Evolutionary conservation across 1,140 invertebrate species (phyloP).

Genomic region (Sarcophaga peregrina): DNA sequence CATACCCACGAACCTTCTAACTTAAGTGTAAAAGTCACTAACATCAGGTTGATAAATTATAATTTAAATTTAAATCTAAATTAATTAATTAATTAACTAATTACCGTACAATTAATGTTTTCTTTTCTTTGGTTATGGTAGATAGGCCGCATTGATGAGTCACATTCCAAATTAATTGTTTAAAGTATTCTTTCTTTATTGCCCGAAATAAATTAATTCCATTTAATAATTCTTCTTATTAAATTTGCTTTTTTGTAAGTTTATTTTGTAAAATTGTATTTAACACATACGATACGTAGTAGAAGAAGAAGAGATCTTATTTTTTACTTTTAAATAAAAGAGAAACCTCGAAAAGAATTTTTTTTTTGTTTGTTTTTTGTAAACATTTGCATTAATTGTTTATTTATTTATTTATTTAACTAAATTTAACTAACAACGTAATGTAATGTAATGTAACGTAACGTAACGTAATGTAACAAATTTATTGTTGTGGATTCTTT

Average conservation of each 20-base stretch:
- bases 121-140: conserved; percentile 25
- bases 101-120: background rate
- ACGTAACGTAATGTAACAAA: background rate
- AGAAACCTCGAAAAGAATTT: conserved; percentile 23
- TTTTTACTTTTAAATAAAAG: conserved; percentile 35
- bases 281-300: conserved; percentile 2
- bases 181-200: conserved; percentile 3
- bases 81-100: conserved; percentile 23
- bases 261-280: conserved; percentile 28
- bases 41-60: conserved; percentile 8
- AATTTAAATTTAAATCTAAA: background rate
- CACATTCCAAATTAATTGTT: conserved; percentile 33
- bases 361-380: no score
- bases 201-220: conserved; percentile 13
- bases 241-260: background rate
- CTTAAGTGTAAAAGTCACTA: conserved; percentile 29
- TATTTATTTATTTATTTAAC: conserved; percentile 29
- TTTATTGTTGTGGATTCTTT: conserved; percentile 31
- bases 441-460: no score
- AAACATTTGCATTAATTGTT: conserved; percentile 3
- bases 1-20: no score
- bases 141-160: background rate
- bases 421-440: conserved; percentile 23
- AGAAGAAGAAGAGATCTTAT: conserved; percentile 17
- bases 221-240: conserved; percentile 27